phyloP scores from a whole-genome alignment of 2,113 vertebrate genomes.

The Heteronetta atricapilla region DNA sequence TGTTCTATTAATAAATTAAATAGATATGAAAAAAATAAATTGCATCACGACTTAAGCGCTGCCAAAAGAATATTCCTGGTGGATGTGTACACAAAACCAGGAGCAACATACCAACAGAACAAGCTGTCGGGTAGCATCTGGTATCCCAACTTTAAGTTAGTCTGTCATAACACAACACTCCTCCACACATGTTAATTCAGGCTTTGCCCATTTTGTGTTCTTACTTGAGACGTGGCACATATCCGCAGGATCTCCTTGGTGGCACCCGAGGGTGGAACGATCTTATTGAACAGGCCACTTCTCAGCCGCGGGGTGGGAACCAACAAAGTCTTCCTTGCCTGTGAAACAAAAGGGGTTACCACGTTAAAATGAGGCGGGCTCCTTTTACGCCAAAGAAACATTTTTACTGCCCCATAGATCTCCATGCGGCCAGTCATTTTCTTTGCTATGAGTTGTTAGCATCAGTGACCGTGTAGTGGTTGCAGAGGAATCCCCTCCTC shows the following conservation, averaged over 20 bases:
- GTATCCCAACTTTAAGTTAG: neutral
- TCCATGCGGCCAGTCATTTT: neutral
- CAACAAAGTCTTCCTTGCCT: conserved; percentile 90
- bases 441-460: neutral
- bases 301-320: conserved; percentile 93
- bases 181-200: neutral
- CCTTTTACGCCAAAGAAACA: neutral
- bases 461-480: accelerated
- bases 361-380: neutral
- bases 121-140: neutral
- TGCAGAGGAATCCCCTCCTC: neutral
- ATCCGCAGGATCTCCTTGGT: conserved; percentile 82
- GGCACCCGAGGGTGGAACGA: conserved; percentile 85
- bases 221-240: conserved; percentile 90
- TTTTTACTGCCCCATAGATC: too few species aligned
- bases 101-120: neutral
- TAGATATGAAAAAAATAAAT: accelerated
- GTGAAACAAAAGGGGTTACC: neutral
- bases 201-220: neutral
- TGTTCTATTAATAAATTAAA: neutral
- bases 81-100: neutral
- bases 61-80: neutral
- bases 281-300: conserved; percentile 89
- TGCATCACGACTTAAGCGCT: neutral
- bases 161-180: neutral